Evolutionary conservation across 2,113 vertebrate genomes (phyloP).

Genomic region (Eurypyga helias): DNA sequence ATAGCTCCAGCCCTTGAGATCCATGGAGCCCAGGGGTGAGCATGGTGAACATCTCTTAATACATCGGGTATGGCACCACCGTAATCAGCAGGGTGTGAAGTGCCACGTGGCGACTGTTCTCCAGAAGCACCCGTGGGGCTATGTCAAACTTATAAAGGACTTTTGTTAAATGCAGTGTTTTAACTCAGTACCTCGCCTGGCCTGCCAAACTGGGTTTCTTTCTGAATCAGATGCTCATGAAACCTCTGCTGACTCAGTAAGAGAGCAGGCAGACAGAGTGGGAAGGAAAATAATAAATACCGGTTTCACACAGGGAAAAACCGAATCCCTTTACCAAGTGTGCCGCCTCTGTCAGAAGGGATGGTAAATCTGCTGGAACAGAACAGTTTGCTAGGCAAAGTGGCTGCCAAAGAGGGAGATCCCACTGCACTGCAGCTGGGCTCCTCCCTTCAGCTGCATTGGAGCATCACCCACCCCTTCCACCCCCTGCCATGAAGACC

Average conservation of each 20-base stretch:
- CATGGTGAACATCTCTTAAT: not conserved
- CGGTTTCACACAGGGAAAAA: not conserved
- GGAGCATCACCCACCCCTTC: not conserved
- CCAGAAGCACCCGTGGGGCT: not conserved
- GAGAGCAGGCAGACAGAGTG: not conserved
- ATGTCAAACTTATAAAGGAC: not conserved
- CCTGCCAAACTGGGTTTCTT: not conserved
- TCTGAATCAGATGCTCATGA: not conserved
- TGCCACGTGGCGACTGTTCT: not conserved
- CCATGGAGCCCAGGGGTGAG: not conserved
- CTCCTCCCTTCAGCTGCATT: rapidly evolving
- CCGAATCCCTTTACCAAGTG: not conserved
- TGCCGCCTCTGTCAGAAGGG: not conserved
- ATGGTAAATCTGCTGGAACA: not conserved
- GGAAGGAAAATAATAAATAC: not conserved
- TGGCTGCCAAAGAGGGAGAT: conserved; percentile 27
- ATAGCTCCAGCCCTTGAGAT: not conserved
- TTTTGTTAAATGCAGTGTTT: not conserved
- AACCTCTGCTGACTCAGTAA: not conserved
- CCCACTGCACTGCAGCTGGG: not conserved
- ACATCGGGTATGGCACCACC: not conserved
- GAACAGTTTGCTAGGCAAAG: not conserved
- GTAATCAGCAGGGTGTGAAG: not conserved
- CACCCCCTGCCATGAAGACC: rapidly evolving
- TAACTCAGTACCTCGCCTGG: not conserved